Base-by-base conservation (phyloP, 92 coral and sea anemone genomes). In the Montipora capitata region DNA sequence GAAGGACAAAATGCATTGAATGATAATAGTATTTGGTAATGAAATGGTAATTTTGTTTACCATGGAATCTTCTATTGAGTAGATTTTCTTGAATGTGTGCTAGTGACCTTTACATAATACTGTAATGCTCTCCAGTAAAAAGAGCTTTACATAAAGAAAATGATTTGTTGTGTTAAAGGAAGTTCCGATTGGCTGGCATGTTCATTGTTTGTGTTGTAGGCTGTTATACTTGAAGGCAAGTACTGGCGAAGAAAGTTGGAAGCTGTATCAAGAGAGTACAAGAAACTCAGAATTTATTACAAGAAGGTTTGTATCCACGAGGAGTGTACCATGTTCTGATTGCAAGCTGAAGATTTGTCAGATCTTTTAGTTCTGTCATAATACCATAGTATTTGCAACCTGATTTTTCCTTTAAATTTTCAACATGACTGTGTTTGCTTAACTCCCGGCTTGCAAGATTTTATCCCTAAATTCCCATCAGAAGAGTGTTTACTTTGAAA, bases 181-280 rank as follows among this genome's bases (percentile, higher is more conserved):
- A 10, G 54, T 16, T 43, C 39, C 27, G 52, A 40, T 39, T 44
- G 39, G 35, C 27, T 43, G 27, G 11, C 6, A 15, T 77, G 58
- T 2, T 40, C 38, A 12, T 27, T 10, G 77, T 71, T 56, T 57
- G 57, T 13, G 7, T 52, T 74, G 6, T 54, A 98, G 99, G 91
- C 98, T 4, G 94, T 94, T 17, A 93, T 98, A 57, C 92, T 97
- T 20, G 99, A 98, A 80, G 99, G 99, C 4, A 94, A 96, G 7
- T 98, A 96, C 81, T 98, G 99, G 99, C 87, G 97, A 59, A 85
- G 98, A 66, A 94, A 94, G 77, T 94, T 98, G n/a, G 99, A 96
- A 68, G 99, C 98, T 45, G 98, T 98, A 16, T 94, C 99, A 0
- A 90, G 96, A 66, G 99, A 98, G 83, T 98, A 98, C 90, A 93